These are phyloP conservation scores for Probosciger aterrimus DNA, from an alignment of 2,113 vertebrate genomes.

Conservation along the genomic window DNA sequence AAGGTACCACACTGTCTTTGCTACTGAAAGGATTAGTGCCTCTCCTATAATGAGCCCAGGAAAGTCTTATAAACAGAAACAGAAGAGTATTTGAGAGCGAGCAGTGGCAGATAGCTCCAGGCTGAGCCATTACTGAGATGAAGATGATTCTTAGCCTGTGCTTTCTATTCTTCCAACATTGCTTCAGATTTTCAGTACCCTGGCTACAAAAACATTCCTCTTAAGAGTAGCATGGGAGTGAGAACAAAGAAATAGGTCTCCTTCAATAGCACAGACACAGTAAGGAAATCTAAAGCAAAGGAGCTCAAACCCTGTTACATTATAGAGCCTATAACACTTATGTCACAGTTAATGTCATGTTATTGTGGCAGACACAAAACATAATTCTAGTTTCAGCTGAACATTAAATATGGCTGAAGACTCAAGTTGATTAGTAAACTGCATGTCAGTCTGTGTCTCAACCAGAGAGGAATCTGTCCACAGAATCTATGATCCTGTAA, in stretches of 20 bases:
- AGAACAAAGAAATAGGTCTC: neutral
- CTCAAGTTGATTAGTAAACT: neutral
- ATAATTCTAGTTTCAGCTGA: neutral
- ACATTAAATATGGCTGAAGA: neutral
- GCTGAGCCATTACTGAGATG: neutral
- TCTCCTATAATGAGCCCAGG: neutral
- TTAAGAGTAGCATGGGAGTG: neutral
- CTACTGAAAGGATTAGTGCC: neutral
- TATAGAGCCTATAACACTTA: neutral
- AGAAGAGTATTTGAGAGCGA: neutral
- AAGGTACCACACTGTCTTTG: neutral
- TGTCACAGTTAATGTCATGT: neutral
- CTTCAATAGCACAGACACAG: neutral
- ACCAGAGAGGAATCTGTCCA: neutral
- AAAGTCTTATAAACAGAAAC: neutral
- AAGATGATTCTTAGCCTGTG: neutral
- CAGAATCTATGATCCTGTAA: neutral
- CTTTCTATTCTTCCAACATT: neutral
- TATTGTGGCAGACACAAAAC: neutral
- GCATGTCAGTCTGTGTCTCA: neutral
- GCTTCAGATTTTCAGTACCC: neutral
- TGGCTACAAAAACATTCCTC: neutral
- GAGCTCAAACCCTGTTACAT: neutral
- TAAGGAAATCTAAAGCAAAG: constrained; percentile 6
- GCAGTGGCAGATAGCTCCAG: neutral